These are phyloP conservation scores for Orthosia cruda DNA, from an alignment of 2,888 invertebrate genomes.

Conservation along the genomic window DNA sequence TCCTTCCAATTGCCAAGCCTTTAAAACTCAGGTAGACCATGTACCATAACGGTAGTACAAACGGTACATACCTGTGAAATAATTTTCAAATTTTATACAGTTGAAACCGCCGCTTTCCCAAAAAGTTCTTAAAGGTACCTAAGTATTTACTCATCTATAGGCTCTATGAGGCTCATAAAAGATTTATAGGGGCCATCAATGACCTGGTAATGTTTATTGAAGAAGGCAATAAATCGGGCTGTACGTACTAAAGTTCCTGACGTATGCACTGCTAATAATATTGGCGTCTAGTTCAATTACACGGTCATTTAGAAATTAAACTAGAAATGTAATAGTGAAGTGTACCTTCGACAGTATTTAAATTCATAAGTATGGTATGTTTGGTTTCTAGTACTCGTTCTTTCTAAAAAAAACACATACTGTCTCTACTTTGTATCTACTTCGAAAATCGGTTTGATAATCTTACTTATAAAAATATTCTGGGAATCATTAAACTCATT, in stretches of 20 bases:
- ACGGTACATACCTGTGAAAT: too few relatives aligned
- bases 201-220: slow-evolving; percentile 57
- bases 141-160: slow-evolving; percentile 14
- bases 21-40: too few relatives aligned
- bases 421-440: background rate
- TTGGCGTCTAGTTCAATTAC: slow-evolving; percentile 36
- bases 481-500: background rate
- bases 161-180: slow-evolving; percentile 50
- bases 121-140: too few relatives aligned
- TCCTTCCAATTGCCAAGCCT: too few relatives aligned
- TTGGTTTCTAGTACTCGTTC: background rate
- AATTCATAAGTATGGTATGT: background rate
- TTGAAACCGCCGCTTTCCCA: too few relatives aligned
- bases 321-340: too few relatives aligned
- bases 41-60: too few relatives aligned
- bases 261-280: slow-evolving; percentile 19
- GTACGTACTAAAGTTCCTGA: slow-evolving; percentile 19
- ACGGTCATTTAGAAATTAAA: background rate
- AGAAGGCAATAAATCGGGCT: slow-evolving; percentile 48
- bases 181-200: slow-evolving; percentile 51
- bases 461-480: background rate
- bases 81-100: too few relatives aligned
- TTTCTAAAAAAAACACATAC: background rate
- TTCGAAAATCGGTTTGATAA: too few relatives aligned
- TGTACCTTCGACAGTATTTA: too few relatives aligned